Conservation (phyloP, 1,140 invertebrate species). For the Heliothis virescens region DNA sequence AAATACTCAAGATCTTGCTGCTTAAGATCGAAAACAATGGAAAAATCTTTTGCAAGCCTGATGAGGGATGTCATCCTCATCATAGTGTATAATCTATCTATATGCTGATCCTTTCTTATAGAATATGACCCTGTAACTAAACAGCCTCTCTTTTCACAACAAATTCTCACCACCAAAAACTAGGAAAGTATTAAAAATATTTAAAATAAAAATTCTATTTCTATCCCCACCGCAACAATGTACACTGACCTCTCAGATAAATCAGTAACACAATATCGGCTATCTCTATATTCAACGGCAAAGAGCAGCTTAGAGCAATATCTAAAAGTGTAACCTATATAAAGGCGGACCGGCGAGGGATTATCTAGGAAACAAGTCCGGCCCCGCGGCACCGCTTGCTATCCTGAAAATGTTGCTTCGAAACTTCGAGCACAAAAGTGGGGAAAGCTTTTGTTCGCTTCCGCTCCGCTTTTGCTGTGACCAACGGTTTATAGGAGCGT, state of each 20-base stretch:
- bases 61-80: no score
- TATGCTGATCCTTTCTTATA: no score
- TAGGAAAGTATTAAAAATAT: no score
- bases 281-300: conserved; percentile 13
- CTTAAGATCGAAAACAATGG: no score
- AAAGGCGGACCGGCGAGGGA: conserved; percentile 13
- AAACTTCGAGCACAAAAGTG: neutral
- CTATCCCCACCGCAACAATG: neutral
- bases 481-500: neutral
- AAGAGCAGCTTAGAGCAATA: conserved; percentile 6
- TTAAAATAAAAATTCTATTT: neutral
- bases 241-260: neutral
- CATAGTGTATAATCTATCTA: no score
- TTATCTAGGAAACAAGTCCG: conserved; percentile 26
- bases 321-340: conserved; percentile 17
- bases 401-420: conserved; percentile 12
- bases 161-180: no score
- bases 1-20: no score
- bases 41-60: no score
- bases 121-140: no score
- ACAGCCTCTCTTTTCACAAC: no score
- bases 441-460: conserved; percentile 12
- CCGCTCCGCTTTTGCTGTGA: conserved; percentile 3
- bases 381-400: neutral
- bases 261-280: neutral